A percentile compares a stretch with the other conserved stretches of the same genome.
Conservation (phyloP, 2,888 invertebrate genomes). For the Toxonevra muliebris region DNA sequence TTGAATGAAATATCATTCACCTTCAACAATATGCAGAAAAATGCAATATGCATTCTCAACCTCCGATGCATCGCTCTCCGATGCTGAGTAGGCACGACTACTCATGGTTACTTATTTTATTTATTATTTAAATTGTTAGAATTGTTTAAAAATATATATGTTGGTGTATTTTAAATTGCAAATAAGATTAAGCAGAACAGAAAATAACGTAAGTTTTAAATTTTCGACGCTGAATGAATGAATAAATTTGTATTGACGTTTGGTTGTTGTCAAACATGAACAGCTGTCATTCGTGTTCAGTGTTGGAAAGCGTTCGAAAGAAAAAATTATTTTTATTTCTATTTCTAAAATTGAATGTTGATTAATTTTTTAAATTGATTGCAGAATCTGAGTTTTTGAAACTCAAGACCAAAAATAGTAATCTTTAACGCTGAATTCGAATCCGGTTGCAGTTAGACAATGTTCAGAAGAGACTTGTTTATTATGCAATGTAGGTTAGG, state of each 20-base stretch:
- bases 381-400: too few relatives aligned
- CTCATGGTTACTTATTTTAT: too few relatives aligned
- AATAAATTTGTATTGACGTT: too few relatives aligned
- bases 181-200: conserved; percentile 8
- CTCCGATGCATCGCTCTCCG: conserved; percentile 37
- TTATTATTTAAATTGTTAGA: neutral
- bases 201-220: conserved; percentile 21
- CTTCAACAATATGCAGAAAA: conserved; percentile 59
- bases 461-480: too few relatives aligned
- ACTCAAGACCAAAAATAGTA: too few relatives aligned
- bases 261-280: too few relatives aligned
- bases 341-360: too few relatives aligned
- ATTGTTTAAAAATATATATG: conserved; percentile 3
- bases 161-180: neutral
- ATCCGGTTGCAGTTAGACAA: too few relatives aligned
- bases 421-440: too few relatives aligned
- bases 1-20: conserved; percentile 38
- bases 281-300: neutral
- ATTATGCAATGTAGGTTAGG: too few relatives aligned
- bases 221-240: conserved; percentile 2
- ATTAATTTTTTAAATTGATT: too few relatives aligned
- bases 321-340: too few relatives aligned
- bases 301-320: neutral
- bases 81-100: conserved; percentile 23
- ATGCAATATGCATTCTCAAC: conserved; percentile 53